Conservation (phyloP, 2,113 vertebrate species). For the Calidris pygmaea region DNA sequence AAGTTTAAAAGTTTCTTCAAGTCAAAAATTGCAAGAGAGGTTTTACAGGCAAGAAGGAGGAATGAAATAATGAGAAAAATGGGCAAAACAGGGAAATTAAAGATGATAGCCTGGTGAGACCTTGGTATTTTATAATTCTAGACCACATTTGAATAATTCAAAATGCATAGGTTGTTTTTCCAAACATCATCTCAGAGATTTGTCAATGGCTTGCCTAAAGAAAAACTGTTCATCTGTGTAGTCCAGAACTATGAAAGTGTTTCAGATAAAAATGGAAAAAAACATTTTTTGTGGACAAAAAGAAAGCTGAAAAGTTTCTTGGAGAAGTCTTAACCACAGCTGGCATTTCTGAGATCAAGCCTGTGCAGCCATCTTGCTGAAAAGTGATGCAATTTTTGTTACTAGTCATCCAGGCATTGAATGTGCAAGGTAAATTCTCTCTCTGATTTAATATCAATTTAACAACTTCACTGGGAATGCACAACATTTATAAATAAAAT, state of each 20-base stretch:
- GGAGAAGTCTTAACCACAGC: neutral
- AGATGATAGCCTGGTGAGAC: neutral
- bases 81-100: neutral
- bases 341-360: neutral
- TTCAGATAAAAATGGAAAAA: neutral
- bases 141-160: slow-evolving; percentile 44
- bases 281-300: neutral
- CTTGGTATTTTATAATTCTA: slow-evolving; percentile 10
- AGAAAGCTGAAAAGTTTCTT: neutral
- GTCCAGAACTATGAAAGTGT: neutral
- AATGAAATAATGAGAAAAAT: neutral
- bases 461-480: neutral
- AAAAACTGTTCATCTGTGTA: slow-evolving; percentile 2
- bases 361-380: neutral
- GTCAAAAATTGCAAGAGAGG: neutral
- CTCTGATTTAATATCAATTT: neutral
- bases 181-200: slow-evolving; percentile 17
- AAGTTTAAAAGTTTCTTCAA: neutral
- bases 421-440: neutral
- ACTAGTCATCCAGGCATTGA: neutral
- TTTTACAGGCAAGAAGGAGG: neutral
- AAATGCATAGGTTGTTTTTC: slow-evolving; percentile 30
- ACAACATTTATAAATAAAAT: neutral
- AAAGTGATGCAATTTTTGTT: neutral
- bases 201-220: slow-evolving; percentile 16